These are phyloP conservation scores for Perithous albicinctus DNA, from an alignment of 2,888 invertebrate species.

Conservation along the genomic window DNA sequence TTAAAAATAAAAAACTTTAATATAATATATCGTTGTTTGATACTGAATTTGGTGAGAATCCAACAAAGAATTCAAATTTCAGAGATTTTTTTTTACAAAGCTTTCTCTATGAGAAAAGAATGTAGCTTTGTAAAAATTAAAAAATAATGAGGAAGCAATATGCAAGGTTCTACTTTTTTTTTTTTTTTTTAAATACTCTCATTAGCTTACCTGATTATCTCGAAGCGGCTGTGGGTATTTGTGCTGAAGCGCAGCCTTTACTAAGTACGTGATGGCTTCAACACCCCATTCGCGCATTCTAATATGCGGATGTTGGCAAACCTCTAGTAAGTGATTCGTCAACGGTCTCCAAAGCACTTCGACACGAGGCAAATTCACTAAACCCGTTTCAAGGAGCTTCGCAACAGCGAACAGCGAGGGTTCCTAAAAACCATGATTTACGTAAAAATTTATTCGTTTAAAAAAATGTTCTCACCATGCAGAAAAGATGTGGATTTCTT, in stretches of 20 bases:
- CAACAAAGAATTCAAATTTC: too few relatives aligned
- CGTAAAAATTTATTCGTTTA: not conserved
- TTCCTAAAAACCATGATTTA: slow-evolving; percentile 87
- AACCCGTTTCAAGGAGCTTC: slow-evolving; percentile 98
- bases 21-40: too few relatives aligned
- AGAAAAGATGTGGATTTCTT: slow-evolving; percentile 46
- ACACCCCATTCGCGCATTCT: slow-evolving; percentile 99
- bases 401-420: slow-evolving; percentile 99
- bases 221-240: slow-evolving; percentile 93
- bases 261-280: slow-evolving; percentile 97
- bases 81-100: too few relatives aligned
- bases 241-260: slow-evolving; percentile 95
- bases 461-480: not conserved
- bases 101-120: too few relatives aligned
- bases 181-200: slow-evolving; percentile 58
- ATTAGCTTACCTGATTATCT: slow-evolving; percentile 90
- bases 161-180: too few relatives aligned
- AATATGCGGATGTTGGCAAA: slow-evolving; percentile 97
- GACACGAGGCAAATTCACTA: slow-evolving; percentile 96
- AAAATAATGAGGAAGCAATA: too few relatives aligned
- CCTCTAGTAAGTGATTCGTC: slow-evolving; percentile 97
- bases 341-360: slow-evolving; percentile 98
- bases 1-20: not conserved
- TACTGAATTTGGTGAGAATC: too few relatives aligned
- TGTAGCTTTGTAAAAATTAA: too few relatives aligned